Percentiles rank a stretch among this genome's conserved stretches.
Evolutionary conservation across 1,140 invertebrate genomes (phyloP).

Genomic region (Antheraea mylitta): DNA sequence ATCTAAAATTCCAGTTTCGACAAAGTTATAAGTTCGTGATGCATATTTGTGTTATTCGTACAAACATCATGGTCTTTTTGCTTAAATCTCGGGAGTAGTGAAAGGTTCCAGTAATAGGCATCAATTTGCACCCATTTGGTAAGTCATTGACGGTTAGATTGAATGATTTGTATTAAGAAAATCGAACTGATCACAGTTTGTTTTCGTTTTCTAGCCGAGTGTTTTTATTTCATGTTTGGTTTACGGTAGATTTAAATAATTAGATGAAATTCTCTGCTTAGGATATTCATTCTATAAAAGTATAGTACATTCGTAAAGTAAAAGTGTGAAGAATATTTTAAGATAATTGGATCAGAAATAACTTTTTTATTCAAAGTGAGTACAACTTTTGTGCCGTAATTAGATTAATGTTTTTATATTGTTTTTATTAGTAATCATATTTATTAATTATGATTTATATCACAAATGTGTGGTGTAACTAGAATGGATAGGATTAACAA

Average conservation of each 20-base stretch:
- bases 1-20: neutral
- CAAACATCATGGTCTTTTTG: conserved; percentile 23
- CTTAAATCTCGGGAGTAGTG: conserved; percentile 28
- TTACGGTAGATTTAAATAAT: conserved; percentile 24
- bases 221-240: conserved; percentile 17
- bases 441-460: too few species aligned
- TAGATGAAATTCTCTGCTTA: too few species aligned
- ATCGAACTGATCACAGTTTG: conserved; percentile 33
- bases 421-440: too few species aligned
- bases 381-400: too few species aligned
- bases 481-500: too few species aligned
- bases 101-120: conserved; percentile 43
- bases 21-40: neutral
- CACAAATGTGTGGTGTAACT: too few species aligned
- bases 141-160: conserved; percentile 33
- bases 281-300: neutral
- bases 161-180: conserved; percentile 32
- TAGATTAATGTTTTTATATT: too few species aligned
- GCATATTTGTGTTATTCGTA: conserved; percentile 11
- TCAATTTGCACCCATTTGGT: conserved; percentile 48
- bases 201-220: conserved; percentile 22
- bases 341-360: neutral
- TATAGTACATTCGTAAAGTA: neutral
- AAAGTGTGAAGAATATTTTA: conserved; percentile 4
- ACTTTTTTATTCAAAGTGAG: neutral